A percentile compares a stretch with the other conserved stretches of the same genome.
These are phyloP conservation scores for Pteropus alecto DNA, from an alignment of 2,113 vertebrate species.

Conservation along the genomic window DNA sequence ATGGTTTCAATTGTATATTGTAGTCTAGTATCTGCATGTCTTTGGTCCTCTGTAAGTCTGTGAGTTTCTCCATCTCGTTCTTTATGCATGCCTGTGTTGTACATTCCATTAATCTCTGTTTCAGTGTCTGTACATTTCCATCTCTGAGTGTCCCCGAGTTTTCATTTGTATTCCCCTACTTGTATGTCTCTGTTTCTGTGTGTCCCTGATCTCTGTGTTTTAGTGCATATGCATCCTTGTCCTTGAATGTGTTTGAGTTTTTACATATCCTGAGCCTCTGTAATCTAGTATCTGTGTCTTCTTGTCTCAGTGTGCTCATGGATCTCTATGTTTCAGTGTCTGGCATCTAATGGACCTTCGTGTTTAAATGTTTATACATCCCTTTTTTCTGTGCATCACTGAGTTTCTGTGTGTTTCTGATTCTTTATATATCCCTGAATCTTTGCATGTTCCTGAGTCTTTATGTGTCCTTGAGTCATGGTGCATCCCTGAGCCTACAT, in stretches of 20 bases:
- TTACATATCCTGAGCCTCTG: neutral
- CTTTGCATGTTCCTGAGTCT: neutral
- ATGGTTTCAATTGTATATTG: neutral
- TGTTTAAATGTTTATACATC: neutral
- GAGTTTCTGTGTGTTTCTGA: neutral
- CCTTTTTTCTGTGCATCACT: neutral
- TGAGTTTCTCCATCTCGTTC: neutral
- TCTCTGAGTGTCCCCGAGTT: neutral
- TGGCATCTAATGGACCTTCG: neutral
- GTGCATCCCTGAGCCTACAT: neutral
- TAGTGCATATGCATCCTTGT: neutral
- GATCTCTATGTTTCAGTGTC: neutral
- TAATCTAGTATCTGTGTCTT: neutral
- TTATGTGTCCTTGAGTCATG: neutral
- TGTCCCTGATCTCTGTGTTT: neutral
- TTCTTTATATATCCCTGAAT: neutral
- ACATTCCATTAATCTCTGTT: neutral
- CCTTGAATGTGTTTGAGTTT: neutral
- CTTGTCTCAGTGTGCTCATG: neutral
- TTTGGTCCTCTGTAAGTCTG: neutral
- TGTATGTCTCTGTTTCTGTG: neutral
- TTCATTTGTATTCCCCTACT: neutral
- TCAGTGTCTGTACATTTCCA: neutral
- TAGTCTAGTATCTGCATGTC: neutral
- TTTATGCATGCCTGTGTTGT: neutral